Evolutionary conservation across 2,113 vertebrate species (phyloP), one percentile per base, ranked within the genome.

Genomic region (Panthera leo): DNA sequence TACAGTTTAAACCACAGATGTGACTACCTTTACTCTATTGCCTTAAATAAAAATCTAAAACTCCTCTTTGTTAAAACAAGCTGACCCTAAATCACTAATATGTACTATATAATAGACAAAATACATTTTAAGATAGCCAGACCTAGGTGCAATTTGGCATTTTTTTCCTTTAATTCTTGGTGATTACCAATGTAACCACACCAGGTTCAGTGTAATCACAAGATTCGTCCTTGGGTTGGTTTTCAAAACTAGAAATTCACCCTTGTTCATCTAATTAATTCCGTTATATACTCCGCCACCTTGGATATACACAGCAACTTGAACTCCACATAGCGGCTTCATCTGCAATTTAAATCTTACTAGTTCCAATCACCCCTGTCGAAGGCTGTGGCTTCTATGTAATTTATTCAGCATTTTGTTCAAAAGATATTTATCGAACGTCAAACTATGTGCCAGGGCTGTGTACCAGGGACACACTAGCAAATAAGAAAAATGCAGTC

Each of bases 381-480:
- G 16, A 92, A 97, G 29, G 14, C 45, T 83, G 4, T 90, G 48
- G 55, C 31, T 91, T 87, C 71, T 90, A 10, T 2, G 1, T 76
- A 48, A 89, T 93, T 71, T 95, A 89, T 89, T 85, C 61, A 91
- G 58, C 36, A 21, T 95, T 95, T 90, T 93, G 80, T 70, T 61
- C 39, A 75, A 87, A 87, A 95, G 27, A 29, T 70, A 78, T 89
- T 87, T 71, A 89, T 63, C 80, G 55, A 39, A 84, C 5, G 1
- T 86, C 94, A 84, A 89, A 61, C 53, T 80, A 51, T 42, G 7
- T 65, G 14, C 48, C 55, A 91, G 55, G 34, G 29, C 11, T 94
- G 29, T 80, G 3, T n/a, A 87, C 53, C 75, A 85, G 55, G 76
- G 55, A 90, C 29, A 67, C n/a, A 61, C 36, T 25, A 63, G 89